Conservation (phyloP, 2,797 vertebrate genomes). For the Lithobates pipiens region DNA sequence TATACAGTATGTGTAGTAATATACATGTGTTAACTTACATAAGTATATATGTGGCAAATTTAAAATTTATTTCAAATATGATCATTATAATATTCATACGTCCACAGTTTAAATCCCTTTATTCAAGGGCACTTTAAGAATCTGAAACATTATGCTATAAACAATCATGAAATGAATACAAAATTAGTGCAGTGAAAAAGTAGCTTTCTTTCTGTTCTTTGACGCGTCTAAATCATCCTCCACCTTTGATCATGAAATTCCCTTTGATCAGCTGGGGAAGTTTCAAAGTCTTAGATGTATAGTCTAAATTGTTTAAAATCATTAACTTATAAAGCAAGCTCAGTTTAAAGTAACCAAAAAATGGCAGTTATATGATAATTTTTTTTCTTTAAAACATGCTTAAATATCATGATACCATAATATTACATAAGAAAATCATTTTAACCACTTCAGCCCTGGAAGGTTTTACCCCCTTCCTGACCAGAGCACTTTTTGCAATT, state of each 20-base stretch:
- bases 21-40: neutral
- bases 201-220: conserved; percentile 56
- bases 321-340: conserved; percentile 55
- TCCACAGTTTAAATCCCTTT: conserved; percentile 13
- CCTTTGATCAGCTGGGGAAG: conserved; percentile 59
- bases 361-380: conserved; percentile 18
- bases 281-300: conserved; percentile 61
- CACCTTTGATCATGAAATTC: conserved; percentile 63
- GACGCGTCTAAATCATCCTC: conserved; percentile 59
- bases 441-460: too few relatives aligned
- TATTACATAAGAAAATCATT: too few relatives aligned
- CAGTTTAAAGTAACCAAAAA: conserved; percentile 43
- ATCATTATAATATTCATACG: neutral
- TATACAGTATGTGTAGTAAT: too few relatives aligned
- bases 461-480: too few relatives aligned
- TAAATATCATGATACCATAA: neutral
- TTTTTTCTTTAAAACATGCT: neutral
- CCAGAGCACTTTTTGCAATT: too few relatives aligned
- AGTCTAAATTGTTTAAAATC: conserved; percentile 64
- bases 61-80: neutral
- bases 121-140: conserved; percentile 41
- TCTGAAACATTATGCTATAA: conserved; percentile 47
- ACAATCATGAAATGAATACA: conserved; percentile 55
- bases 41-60: neutral
- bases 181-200: conserved; percentile 55